Evolutionary conservation across 2,888 invertebrate genomes (phyloP).

Genomic region (Xestia c-nigrum): DNA sequence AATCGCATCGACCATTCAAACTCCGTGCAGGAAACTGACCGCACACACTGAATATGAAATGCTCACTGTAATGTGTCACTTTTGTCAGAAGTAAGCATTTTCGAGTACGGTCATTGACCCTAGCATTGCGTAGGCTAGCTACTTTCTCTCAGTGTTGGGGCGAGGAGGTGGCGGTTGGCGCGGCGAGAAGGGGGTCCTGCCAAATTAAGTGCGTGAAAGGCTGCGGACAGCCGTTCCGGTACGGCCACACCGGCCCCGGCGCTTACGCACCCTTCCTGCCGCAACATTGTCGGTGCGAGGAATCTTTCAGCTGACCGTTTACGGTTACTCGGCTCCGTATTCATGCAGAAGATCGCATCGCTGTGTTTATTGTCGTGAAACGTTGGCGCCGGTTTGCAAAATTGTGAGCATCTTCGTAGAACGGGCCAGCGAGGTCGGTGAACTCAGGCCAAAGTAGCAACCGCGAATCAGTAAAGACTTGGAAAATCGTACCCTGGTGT

Average conservation of each 20-base stretch:
- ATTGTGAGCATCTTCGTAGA: conserved; percentile 74
- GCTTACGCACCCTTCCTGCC: conserved; percentile 70
- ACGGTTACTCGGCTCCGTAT: conserved; percentile 58
- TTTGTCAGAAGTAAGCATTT: conserved; percentile 89
- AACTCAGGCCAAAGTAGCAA: conserved; percentile 78
- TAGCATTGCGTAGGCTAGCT: conserved; percentile 90
- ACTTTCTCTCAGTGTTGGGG: conserved; percentile 87
- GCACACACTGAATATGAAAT: conserved; percentile 89
- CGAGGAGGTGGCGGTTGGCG: conserved; percentile 79
- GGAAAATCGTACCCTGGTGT: conserved; percentile 75
- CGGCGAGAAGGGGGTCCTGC: conserved; percentile 87
- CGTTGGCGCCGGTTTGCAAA: conserved; percentile 72
- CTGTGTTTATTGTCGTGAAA: conserved; percentile 65
- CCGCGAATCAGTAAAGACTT: conserved; percentile 78
- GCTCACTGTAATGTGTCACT: conserved; percentile 88
- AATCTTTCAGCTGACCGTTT: conserved; percentile 58
- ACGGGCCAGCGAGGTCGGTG: conserved; percentile 79
- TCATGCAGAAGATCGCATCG: conserved; percentile 52
- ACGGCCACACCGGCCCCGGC: conserved; percentile 68
- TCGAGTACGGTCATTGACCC: conserved; percentile 89
- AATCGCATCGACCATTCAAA: conserved; percentile 82
- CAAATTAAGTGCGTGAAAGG: conserved; percentile 90
- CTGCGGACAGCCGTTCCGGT: conserved; percentile 82
- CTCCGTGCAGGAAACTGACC: conserved; percentile 87
- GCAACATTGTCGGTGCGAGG: conserved; percentile 58